Evolutionary conservation across 35 echinoderm and acorn worm species (phyloP).

Genomic region (Nesometra sesokonis): DNA sequence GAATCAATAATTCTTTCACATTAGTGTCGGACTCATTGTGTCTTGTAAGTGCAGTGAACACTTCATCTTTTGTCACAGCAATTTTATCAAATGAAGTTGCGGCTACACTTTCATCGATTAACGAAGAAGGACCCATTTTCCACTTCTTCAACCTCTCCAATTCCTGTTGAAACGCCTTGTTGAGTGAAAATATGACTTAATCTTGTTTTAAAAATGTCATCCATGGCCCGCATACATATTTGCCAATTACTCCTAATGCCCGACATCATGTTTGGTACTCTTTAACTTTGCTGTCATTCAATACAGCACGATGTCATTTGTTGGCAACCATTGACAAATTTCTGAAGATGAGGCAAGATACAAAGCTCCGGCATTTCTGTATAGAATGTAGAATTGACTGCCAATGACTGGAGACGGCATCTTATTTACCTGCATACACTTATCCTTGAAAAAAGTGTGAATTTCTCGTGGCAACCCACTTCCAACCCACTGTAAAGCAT

Average conservation of each 20-base stretch:
- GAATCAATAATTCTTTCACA: neutral
- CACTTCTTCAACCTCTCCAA: neutral
- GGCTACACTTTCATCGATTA: neutral
- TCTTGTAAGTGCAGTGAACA: neutral
- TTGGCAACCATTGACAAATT: neutral
- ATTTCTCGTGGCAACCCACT: neutral
- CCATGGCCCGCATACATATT: neutral
- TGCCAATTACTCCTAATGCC: neutral
- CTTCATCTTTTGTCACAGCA: neutral
- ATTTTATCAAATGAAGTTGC: neutral
- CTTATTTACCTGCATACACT: neutral
- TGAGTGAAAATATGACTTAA: too few relatives aligned
- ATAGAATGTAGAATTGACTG: conserved; percentile 7
- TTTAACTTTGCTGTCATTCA: neutral
- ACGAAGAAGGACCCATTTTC: neutral
- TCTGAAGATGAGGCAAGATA: neutral
- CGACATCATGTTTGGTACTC: neutral
- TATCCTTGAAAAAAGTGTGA: neutral
- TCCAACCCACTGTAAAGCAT: neutral
- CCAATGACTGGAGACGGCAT: neutral
- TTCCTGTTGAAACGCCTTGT: neutral
- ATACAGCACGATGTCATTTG: neutral
- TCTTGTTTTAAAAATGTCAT: neutral
- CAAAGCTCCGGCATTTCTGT: neutral
- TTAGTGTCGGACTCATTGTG: neutral